Conservation (phyloP, 2,888 invertebrate genomes). For the Apantesis nais region DNA sequence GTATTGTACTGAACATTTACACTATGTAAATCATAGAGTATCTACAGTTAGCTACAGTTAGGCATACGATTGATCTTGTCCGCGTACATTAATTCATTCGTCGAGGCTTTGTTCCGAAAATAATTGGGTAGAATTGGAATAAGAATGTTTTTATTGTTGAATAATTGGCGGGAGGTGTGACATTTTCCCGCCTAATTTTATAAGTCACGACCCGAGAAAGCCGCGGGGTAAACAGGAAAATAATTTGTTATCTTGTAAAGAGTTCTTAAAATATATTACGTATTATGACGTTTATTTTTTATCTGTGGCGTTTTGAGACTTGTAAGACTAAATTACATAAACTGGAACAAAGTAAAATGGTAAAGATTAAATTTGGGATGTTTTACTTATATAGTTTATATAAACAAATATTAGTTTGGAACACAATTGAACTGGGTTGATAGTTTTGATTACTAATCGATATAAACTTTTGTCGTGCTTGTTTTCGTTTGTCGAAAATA, state of each 20-base stretch:
- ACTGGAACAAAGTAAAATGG: neutral
- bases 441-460: conserved; percentile 23
- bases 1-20: conserved; percentile 33
- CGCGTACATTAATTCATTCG: conserved; percentile 5
- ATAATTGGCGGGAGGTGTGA: conserved; percentile 27
- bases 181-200: conserved; percentile 48
- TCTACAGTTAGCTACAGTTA: conserved; percentile 12
- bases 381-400: neutral
- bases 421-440: conserved; percentile 6
- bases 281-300: conserved; percentile 15
- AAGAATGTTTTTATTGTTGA: conserved; percentile 35
- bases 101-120: conserved; percentile 20
- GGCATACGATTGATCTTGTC: conserved; percentile 10
- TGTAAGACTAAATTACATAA: neutral
- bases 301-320: neutral
- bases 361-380: neutral
- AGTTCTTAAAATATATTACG: conserved; percentile 13
- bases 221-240: conserved; percentile 16
- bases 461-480: neutral
- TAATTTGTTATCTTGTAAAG: conserved; percentile 19
- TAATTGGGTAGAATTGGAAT: conserved; percentile 15
- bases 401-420: conserved; percentile 28
- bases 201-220: conserved; percentile 22
- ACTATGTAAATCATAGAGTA: conserved; percentile 26
- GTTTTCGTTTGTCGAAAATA: conserved; percentile 1